Base-by-base conservation (phyloP, 1,140 invertebrate genomes). In the Whitmania pigra region DNA sequence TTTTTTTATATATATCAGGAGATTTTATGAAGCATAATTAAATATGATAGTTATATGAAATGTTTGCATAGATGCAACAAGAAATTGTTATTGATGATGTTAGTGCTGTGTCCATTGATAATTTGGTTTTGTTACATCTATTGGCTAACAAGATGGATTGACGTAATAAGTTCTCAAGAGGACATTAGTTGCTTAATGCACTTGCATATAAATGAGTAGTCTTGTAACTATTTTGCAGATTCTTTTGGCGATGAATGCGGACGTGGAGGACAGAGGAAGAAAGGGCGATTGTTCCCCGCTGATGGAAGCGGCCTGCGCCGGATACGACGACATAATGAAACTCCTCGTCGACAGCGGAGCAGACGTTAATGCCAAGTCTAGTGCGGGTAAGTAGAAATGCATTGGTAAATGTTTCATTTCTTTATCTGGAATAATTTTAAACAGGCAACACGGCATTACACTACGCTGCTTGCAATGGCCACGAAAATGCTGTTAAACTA, bases 231-330 rank as follows among this genome's bases (percentile, higher is more conserved):
- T 49, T 49, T 49, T 49, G 5, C 43, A 92, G 89, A 91, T 97
- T 78, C 83, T 97, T 76, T 85, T 97, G 77, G 92, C 92, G 49
- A 97, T 97, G 93, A 90, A 91, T 83, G 93, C 93, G 49, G 96
- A 95, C 84, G 92, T 97, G 60, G 94, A 97, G 85, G 93, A 97
- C 81, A 86, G 93, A 60, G 93, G 94, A 43, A 90, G 93, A 77
- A 92, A 92, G 84, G 91, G 90, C 74, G 94, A 98, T 83, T 95
- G 92, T 71, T 99, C 96, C 7, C 96, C 96, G 2, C 83, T 99
- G 2, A 99, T 99, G 97, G 97, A 99, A 84, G 96, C 96, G 71
- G 96, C 97, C 0, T 97, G 93, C 78, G 96, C 96, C 72, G 96
- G 96, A 49, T 99, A 97, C 83, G 94, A 97, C 18, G 95, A 99